phyloP scores from a whole-genome alignment of 2,888 invertebrate genomes.

The Nezara viridula region DNA sequence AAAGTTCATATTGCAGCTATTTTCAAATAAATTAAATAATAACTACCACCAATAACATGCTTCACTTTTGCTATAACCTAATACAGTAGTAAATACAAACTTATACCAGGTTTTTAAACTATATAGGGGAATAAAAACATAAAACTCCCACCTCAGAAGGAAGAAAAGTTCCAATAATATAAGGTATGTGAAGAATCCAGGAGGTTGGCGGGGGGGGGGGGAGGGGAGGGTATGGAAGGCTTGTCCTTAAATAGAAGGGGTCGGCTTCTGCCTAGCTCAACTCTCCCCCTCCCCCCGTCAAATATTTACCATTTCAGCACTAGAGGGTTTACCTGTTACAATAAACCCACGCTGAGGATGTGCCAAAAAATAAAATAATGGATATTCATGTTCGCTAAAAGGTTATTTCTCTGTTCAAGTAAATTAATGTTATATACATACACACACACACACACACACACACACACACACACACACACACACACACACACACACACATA shows the following conservation, averaged over 20 bases:
- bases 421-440: too few relatives aligned
- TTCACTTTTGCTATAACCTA: too few relatives aligned
- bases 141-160: constrained; percentile 15
- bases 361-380: not conserved
- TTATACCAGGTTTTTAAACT: constrained; percentile 20
- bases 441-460: too few relatives aligned
- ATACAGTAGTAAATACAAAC: not conserved
- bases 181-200: constrained; percentile 42
- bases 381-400: not conserved
- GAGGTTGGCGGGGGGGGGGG: too few relatives aligned
- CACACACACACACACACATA: too few relatives aligned
- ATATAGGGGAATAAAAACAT: constrained; percentile 12
- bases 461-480: too few relatives aligned
- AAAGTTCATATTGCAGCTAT: too few relatives aligned
- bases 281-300: not conserved
- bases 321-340: not conserved
- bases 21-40: too few relatives aligned
- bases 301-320: constrained; percentile 36
- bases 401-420: not conserved
- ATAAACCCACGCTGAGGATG: not conserved
- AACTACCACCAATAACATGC: too few relatives aligned
- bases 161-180: constrained; percentile 29
- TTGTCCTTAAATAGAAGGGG: constrained; percentile 9
- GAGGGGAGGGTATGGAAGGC: not conserved
- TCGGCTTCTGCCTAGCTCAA: not conserved